phyloP scores from a whole-genome alignment of 2,797 vertebrate species.

The Aphelocoma californica region DNA sequence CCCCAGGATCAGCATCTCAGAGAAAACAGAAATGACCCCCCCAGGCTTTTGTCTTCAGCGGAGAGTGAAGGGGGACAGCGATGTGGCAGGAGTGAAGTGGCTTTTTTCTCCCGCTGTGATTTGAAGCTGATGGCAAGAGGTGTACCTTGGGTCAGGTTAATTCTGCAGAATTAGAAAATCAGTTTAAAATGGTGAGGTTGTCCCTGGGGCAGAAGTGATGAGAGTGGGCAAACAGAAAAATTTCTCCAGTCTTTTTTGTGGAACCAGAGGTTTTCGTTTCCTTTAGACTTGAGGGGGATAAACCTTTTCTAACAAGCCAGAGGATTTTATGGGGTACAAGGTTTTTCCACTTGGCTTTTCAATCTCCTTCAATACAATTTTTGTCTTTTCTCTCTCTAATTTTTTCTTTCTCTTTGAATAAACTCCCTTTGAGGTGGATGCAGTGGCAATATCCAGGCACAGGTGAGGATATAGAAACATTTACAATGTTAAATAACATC shows the following conservation, averaged over 20 bases:
- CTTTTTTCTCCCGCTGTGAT: background rate
- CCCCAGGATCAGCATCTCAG: background rate
- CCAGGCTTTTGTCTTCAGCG: background rate
- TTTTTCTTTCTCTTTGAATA: background rate
- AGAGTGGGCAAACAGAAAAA: background rate
- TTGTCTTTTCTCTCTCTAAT: background rate
- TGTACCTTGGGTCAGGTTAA: background rate
- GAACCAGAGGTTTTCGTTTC: background rate
- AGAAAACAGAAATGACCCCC: background rate
- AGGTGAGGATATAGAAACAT: background rate
- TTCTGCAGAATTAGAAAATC: background rate
- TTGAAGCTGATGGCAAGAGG: fast-evolving
- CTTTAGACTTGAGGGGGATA: background rate
- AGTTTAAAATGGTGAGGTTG: background rate
- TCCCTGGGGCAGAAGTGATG: background rate
- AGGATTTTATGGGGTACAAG: background rate
- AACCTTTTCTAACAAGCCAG: background rate
- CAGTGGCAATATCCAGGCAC: background rate
- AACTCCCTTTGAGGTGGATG: background rate
- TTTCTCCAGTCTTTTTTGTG: background rate
- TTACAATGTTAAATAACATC: background rate
- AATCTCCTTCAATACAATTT: background rate
- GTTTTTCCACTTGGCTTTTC: background rate
- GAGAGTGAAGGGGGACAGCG: background rate
- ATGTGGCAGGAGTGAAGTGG: background rate